Conservation (phyloP, 2,113 vertebrate genomes). For the Prunella himalayana region DNA sequence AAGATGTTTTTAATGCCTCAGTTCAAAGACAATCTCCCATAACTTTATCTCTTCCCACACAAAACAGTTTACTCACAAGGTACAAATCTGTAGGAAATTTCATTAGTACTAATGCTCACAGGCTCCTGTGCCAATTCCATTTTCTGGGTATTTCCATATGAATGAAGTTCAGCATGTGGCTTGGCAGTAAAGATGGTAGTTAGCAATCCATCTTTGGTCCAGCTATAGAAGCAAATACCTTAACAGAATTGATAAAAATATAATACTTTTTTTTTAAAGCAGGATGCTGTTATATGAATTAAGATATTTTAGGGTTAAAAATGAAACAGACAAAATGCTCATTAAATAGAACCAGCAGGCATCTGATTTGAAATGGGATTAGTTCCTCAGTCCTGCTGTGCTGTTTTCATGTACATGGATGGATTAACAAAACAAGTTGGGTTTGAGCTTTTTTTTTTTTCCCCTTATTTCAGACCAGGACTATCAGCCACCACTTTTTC, state of each 20-base stretch:
- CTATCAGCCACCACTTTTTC: slow-evolving; percentile 14
- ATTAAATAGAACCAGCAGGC: slow-evolving; percentile 43
- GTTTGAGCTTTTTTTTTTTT: neutral
- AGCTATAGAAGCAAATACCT: neutral
- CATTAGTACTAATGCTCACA: neutral
- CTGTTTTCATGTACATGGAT: slow-evolving; percentile 16
- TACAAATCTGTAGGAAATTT: neutral
- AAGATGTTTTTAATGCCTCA: neutral
- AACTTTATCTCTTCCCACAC: neutral
- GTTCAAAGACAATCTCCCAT: neutral
- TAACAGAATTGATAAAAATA: neutral
- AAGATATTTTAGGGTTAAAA: slow-evolving; percentile 24
- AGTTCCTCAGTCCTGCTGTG: slow-evolving; percentile 35
- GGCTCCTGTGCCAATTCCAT: neutral
- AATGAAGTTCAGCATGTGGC: neutral
- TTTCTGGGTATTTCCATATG: neutral
- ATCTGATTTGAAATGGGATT: slow-evolving; percentile 61
- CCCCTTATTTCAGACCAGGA: neutral
- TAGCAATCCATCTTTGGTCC: neutral
- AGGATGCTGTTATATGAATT: neutral
- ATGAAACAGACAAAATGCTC: slow-evolving; percentile 6
- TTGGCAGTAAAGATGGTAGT: neutral
- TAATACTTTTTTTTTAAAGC: neutral
- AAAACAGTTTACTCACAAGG: neutral
- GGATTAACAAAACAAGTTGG: slow-evolving; percentile 46